phyloP scores from a whole-genome alignment of 1,140 invertebrate species.

The Anadara kagoshimensis region DNA sequence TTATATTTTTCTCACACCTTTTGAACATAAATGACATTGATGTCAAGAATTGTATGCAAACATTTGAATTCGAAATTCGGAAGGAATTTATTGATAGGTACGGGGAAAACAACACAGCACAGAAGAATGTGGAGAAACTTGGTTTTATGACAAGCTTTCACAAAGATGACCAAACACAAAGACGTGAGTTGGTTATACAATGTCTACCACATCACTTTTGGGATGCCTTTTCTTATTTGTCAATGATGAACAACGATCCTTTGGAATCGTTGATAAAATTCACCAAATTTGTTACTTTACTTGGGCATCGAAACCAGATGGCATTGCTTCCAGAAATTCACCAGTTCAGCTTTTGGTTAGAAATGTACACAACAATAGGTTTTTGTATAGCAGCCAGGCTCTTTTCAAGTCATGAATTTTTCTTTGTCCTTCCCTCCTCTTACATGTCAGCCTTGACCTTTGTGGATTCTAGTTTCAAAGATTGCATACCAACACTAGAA shows the following conservation, averaged over 20 bases:
- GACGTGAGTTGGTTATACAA: not conserved
- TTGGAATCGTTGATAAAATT: conserved; percentile 53
- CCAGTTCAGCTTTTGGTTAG: conserved; percentile 53
- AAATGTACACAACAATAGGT: conserved; percentile 49
- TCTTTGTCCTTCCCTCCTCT: conserved; percentile 43
- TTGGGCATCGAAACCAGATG: conserved; percentile 27
- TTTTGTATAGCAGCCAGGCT: conserved; percentile 47
- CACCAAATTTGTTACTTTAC: conserved; percentile 44
- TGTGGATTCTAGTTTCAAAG: conserved; percentile 38
- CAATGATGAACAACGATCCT: conserved; percentile 33
- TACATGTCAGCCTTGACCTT: conserved; percentile 44
- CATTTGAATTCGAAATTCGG: conserved; percentile 13
- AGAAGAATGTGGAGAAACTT: not conserved
- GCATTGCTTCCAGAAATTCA: conserved; percentile 44
- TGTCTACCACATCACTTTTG: not conserved
- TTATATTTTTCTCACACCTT: conserved; percentile 14
- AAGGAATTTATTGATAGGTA: not conserved
- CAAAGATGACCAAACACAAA: not conserved
- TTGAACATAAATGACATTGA: conserved; percentile 6
- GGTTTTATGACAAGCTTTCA: not conserved
- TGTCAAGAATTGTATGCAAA: conserved; percentile 9
- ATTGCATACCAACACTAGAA: conserved; percentile 31
- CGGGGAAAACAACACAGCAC: not conserved
- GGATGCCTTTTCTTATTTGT: conserved; percentile 32
- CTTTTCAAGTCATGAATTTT: conserved; percentile 20